Conservation (phyloP, 1,140 invertebrate genomes). For the Achatina immaculata region DNA sequence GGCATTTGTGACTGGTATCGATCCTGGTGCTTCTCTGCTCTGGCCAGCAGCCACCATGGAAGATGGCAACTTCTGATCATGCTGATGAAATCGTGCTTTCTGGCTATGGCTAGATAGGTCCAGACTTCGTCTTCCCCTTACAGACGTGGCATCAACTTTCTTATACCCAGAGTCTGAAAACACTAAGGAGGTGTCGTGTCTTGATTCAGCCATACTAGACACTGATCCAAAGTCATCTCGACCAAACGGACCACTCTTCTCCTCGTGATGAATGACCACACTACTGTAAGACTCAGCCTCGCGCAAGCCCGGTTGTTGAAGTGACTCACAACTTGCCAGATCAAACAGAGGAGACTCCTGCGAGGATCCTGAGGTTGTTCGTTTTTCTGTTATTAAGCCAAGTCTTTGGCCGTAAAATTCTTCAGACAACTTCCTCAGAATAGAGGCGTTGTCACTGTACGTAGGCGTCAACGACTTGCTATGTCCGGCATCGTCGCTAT, state of each 20-base stretch:
- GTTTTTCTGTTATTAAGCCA: conserved; percentile 47
- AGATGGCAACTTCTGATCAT: neutral
- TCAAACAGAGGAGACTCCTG: conserved; percentile 45
- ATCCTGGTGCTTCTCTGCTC: conserved; percentile 24
- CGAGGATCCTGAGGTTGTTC: conserved; percentile 53
- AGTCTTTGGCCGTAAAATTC: conserved; percentile 56
- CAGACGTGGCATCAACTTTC: conserved; percentile 24
- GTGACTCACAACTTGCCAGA: conserved; percentile 40
- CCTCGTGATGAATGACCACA: conserved; percentile 61
- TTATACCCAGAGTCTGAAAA: conserved; percentile 24
- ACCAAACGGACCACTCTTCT: conserved; percentile 56
- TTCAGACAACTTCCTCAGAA: conserved; percentile 79
- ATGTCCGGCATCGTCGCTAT: neutral
- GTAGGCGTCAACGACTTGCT: neutral
- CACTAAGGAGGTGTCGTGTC: conserved; percentile 43
- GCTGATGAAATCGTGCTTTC: neutral
- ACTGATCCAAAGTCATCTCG: conserved; percentile 57
- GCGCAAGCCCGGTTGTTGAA: conserved; percentile 52
- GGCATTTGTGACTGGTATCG: neutral
- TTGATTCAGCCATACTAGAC: conserved; percentile 50
- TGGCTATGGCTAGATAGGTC: conserved; percentile 46
- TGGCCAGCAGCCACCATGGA: neutral
- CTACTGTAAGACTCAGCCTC: conserved; percentile 64
- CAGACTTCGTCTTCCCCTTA: conserved; percentile 53
- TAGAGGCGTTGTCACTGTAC: conserved; percentile 68